Evolutionary conservation across 2,113 vertebrate genomes (phyloP).

Genomic region (Anhinga anhinga): DNA sequence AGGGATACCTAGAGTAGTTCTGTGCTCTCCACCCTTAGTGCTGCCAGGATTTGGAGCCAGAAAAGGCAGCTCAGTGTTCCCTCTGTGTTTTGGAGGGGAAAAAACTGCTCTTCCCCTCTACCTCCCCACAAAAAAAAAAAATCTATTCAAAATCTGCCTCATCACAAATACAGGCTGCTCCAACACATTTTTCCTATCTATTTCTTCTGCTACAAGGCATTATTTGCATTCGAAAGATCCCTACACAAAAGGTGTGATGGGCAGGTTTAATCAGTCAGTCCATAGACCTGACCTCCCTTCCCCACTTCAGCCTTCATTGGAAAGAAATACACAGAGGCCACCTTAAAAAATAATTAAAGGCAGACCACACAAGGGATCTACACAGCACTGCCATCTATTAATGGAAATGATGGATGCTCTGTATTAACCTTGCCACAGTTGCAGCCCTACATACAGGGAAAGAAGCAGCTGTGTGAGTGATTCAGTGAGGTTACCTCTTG

Average conservation of each 20-base stretch:
- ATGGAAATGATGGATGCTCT: conserved; percentile 61
- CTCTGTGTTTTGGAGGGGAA: not conserved
- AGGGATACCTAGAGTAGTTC: not conserved
- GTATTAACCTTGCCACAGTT: conserved; percentile 45
- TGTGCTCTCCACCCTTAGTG: not conserved
- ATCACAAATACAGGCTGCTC: not conserved
- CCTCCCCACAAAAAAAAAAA: not conserved
- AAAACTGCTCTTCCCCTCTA: not conserved
- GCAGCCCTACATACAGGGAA: not conserved
- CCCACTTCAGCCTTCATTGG: not conserved
- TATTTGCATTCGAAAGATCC: not conserved
- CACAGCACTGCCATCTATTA: conserved; percentile 40
- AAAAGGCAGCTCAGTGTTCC: not conserved
- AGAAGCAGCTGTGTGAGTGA: conserved; percentile 8
- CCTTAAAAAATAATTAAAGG: conserved; percentile 65
- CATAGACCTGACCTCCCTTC: not conserved
- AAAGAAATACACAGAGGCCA: conserved; percentile 28
- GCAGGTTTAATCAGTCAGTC: conserved; percentile 29
- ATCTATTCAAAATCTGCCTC: not conserved
- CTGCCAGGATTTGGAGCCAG: not conserved
- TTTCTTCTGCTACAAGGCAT: not conserved
- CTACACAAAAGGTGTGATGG: not conserved
- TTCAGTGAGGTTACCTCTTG: conserved; percentile 34
- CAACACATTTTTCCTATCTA: not conserved
- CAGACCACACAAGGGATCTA: conserved; percentile 34